Evolutionary conservation across 2,797 vertebrate genomes (phyloP), one percentile per base, ranked within the genome.

Genomic region (Aldrovandia affinis): DNA sequence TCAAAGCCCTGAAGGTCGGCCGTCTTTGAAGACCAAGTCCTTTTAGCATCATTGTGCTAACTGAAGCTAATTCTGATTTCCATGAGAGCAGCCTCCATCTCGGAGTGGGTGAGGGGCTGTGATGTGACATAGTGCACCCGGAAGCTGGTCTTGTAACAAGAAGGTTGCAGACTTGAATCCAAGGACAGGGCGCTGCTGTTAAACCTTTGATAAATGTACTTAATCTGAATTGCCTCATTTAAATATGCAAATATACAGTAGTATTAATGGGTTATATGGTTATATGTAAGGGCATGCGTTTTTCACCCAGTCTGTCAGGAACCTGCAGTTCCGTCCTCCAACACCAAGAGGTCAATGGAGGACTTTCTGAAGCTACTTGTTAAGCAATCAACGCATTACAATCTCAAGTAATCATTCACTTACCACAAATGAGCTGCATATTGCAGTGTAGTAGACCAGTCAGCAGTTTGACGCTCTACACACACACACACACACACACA

Each of bases 51-150:
- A 85, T 89, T 84, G 84, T 61, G 89, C 92, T 93, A 93, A 93
- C 85, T 91, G 93, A 94, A 92, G 95, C 94, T 94, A 92, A 87
- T 87, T 91, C 42, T 82, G 88, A 91, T 92, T 92, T 92, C 91
- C 88, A 90, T 84, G 87, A 90, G 42, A 15, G 84, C 86, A 78
- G 88, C 89, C 86, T 90, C 82, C 18, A 52, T 83, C 28, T 30
- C 22, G 5, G 52, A 14, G 36, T 80, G 22, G 68, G 68, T 73
- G 68, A 42, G 33, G 68, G 9, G 3, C 36, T 12, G 14, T 44
- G 15, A 28, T 33, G 33, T 47, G 25, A 28, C 25, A 63, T 7
- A n/a, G 59, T 63, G 50, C 12, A 12, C 50, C n/a, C n/a, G n/a
- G 59, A 28, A 63, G 25, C 59, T 28, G 59, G 59, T 22, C 59